Conservation (phyloP, 2,113 vertebrate species). For the Taurulus bubalis region DNA sequence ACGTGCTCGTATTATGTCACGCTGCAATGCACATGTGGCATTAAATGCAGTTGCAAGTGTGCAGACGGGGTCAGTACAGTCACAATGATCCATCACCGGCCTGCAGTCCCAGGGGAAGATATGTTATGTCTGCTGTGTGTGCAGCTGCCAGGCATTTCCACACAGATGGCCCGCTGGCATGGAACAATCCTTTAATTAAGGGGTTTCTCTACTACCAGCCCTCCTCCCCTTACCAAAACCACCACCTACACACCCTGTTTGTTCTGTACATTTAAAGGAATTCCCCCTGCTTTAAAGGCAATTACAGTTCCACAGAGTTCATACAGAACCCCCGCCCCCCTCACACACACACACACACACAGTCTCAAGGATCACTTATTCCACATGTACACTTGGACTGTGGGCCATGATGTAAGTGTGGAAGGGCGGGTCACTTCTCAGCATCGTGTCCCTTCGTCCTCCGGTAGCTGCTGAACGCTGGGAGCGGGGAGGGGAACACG, state of each 20-base stretch:
- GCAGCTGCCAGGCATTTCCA: slow-evolving; percentile 80
- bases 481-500: not conserved
- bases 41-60: slow-evolving; percentile 4
- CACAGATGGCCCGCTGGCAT: slow-evolving; percentile 78
- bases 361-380: slow-evolving; percentile 58
- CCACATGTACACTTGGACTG: slow-evolving; percentile 50
- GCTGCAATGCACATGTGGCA: not conserved
- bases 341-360: slow-evolving; percentile 22
- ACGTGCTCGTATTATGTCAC: not conserved
- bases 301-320: slow-evolving; percentile 75
- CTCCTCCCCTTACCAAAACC: slow-evolving; percentile 55
- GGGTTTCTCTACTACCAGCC: slow-evolving; percentile 69
- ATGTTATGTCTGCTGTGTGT: slow-evolving; percentile 79
- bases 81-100: slow-evolving; percentile 51
- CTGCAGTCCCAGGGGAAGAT: slow-evolving; percentile 63
- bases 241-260: slow-evolving; percentile 41
- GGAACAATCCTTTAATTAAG: slow-evolving; percentile 78
- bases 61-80: slow-evolving; percentile 46
- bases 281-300: slow-evolving; percentile 75
- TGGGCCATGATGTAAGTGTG: slow-evolving; percentile 70
- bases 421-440: slow-evolving; percentile 51
- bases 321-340: slow-evolving; percentile 58
- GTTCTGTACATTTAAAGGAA: slow-evolving; percentile 70
- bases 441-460: slow-evolving; percentile 51
- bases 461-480: slow-evolving; percentile 46